Evolutionary conservation across 2,797 vertebrate species (phyloP), one percentile per base, ranked within the genome.

Genomic region (Chelon labrosus): DNA sequence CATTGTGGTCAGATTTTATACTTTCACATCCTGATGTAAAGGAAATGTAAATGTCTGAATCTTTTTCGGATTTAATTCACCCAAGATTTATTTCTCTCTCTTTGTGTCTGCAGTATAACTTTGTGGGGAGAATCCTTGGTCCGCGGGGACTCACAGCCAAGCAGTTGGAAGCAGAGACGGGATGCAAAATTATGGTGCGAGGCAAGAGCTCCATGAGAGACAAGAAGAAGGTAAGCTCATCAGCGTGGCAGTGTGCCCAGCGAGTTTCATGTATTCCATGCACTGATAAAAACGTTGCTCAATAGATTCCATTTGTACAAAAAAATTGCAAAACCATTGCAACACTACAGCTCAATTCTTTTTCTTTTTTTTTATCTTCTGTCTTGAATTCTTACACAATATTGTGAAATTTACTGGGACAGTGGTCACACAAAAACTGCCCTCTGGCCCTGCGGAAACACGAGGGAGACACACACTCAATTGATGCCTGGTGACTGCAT

Each of bases 101-200:
- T 85, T 5, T 88, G 12, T 90, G 0, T 88, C 73, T 76, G 60
- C 91, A 96, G 95, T 96, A 96, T 86, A 96, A 96, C 91, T 96
- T 96, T 65, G 95, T 96, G 55, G 95, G 95, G 71, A 93, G 95
- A 89, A 96, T 96, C 83, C 94, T 96, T 54, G 95, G 95, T 46
- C 95, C 95, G 17, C 92, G 95, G 25, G 95, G 95, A 82, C 93
- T 96, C 73, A 96, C 95, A 17, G 95, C 95, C 79, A 96, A 96
- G 89, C 95, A 96, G 90, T 84, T 96, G 88, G 95, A 96, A 88
- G 95, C 95, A 69, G 95, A 96, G 78, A 96, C 95, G 2, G 95
- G 95, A 82, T 96, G 95, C 87, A 96, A 96, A 93, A 96, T 96
- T 86, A 96, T 96, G 95, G 95, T 96, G 81, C 91, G 95, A 89